Evolutionary conservation across 2,797 vertebrate genomes (phyloP), one percentile per base, ranked within the genome.

Genomic region (Hippoglossus hippoglossus): DNA sequence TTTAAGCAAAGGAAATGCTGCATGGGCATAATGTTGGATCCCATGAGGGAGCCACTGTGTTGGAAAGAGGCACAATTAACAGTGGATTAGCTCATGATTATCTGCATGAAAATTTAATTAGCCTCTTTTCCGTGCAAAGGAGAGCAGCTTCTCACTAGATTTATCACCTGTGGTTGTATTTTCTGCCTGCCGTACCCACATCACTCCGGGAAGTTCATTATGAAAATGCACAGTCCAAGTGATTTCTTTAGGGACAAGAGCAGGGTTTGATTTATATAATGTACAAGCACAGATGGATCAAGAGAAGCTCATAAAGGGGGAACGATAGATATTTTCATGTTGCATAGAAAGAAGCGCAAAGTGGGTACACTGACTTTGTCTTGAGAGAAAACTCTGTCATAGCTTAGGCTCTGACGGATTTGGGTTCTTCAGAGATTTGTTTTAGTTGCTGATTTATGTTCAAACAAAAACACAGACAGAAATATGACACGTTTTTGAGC

Each of bases 91-190:
- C 87, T 91, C 79, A 79, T 79, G 74, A 92, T 90, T 90, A 91
- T 92, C 85, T 55, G 70, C 91, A 94, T 93, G 89, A 93, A 94
- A 93, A 93, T 93, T 91, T 93, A 89, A 93, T 94, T 88, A 90
- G 86, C 84, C 83, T 79, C 77, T 79, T 85, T 83, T 92, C 89
- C 82, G 85, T 62, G 73, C 72, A 63, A 59, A 78, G 75, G 59
- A 85, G 86, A 87, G 77, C 87, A 75, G 77, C 79, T 68, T 80
- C 78, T 73, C 44, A 51, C 75, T 66, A 60, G 77, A 78, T 88
- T 88, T 86, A 87, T 90, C 89, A 89, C 85, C 80, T 87, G 83
- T 84, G 83, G 74, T 84, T 86, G 79, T 73, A 36, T 80, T 44
- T 80, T 80, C 49, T 65, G 65, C 65, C 65, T 39, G 63, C 63